Evolutionary conservation across 2,888 invertebrate genomes (phyloP).

Genomic region (Parochlus steinenii): DNA sequence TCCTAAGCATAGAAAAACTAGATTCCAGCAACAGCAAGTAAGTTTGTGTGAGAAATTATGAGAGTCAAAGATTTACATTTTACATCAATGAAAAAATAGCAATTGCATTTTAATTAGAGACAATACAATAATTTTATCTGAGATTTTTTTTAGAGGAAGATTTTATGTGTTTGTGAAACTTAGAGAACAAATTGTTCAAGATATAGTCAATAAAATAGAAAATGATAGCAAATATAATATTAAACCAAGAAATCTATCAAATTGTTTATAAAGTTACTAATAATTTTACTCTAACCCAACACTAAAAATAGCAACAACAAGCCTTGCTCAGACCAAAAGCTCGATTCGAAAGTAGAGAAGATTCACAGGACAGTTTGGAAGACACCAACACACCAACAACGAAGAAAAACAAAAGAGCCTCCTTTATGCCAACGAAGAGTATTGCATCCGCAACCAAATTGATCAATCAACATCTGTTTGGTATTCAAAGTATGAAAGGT

Average conservation of each 20-base stretch:
- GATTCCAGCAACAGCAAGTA: constrained; percentile 58
- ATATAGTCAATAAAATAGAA: no score
- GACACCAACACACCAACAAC: constrained; percentile 16
- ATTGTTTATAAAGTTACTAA: no score
- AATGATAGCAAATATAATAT: no score
- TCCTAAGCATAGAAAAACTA: constrained; percentile 72
- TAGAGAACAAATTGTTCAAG: no score
- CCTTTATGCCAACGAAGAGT: constrained; percentile 45
- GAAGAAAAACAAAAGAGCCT: constrained; percentile 30
- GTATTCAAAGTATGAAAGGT: constrained; percentile 37
- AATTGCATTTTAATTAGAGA: no score
- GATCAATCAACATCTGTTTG: constrained; percentile 58
- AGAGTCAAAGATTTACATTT: no score
- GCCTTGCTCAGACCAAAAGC: constrained; percentile 25
- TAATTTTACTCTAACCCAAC: no score
- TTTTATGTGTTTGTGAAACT: no score
- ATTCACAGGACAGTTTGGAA: constrained; percentile 39
- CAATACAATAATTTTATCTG: no score
- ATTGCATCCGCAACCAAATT: constrained; percentile 52
- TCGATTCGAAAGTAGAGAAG: constrained; percentile 32
- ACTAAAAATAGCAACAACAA: constrained; percentile 14
- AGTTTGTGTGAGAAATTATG: constrained; percentile 17
- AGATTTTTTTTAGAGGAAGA: no score
- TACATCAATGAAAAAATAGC: no score
- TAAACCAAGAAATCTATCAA: no score